A percentile compares a stretch with the other conserved stretches of the same genome.
Evolutionary conservation across 2,888 invertebrate species (phyloP).

Genomic region (Pomacea canaliculata): DNA sequence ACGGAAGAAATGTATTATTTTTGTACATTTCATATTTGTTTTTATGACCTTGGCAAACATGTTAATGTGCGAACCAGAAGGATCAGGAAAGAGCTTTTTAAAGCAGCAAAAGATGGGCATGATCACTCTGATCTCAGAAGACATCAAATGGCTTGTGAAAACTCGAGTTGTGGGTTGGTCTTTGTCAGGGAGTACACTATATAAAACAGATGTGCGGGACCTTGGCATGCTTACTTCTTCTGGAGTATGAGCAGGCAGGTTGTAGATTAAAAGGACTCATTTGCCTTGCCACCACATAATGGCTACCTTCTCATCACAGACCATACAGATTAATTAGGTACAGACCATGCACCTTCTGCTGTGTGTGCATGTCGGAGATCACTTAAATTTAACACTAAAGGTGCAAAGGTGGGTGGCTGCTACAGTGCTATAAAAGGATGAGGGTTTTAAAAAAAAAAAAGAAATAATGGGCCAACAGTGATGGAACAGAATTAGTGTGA

Average conservation of each 20-base stretch:
- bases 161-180: background rate
- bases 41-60: conserved; percentile 35
- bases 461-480: background rate
- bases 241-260: no score
- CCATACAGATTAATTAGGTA: no score
- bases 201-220: no score
- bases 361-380: no score
- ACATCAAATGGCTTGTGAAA: background rate
- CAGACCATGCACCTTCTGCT: no score
- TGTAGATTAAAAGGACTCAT: no score
- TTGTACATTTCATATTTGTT: conserved; percentile 63
- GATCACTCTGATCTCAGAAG: conserved; percentile 4
- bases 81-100: conserved; percentile 9
- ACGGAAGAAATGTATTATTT: conserved; percentile 63
- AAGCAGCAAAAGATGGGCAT: conserved; percentile 17
- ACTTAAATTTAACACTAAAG: no score
- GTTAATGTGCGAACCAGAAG: conserved; percentile 2
- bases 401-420: background rate
- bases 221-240: no score
- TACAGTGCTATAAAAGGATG: background rate
- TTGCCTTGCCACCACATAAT: no score
- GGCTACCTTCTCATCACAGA: no score
- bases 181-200: background rate
- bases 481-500: background rate
- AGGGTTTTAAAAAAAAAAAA: background rate